phyloP scores from a whole-genome alignment of 2,888 invertebrate genomes.

The Trachelus troglodyta region DNA sequence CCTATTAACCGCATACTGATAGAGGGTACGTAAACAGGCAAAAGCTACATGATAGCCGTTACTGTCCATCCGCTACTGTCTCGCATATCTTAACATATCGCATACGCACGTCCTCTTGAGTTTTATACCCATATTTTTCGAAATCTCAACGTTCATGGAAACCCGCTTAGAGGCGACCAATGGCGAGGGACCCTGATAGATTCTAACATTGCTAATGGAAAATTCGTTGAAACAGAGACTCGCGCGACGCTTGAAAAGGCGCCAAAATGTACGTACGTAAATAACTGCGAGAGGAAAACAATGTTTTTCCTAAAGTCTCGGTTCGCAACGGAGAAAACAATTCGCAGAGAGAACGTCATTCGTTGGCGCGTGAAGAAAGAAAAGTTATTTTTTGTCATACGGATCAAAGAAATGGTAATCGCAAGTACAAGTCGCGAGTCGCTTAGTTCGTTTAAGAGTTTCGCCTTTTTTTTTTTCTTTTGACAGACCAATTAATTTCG shows the following conservation, averaged over 20 bases:
- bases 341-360: neutral
- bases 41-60: neutral
- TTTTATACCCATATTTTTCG: neutral
- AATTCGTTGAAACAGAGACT: neutral
- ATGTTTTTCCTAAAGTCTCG: constrained; percentile 18
- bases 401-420: neutral
- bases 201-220: neutral
- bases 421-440: neutral
- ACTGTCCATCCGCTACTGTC: neutral
- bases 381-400: neutral
- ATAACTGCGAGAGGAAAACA: constrained; percentile 25
- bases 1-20: constrained; percentile 7
- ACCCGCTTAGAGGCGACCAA: neutral
- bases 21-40: constrained; percentile 2
- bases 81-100: neutral
- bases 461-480: neutral
- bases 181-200: neutral
- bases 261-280: constrained; percentile 31
- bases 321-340: neutral
- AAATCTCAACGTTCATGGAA: neutral
- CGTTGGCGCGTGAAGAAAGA: constrained; percentile 12
- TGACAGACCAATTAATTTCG: neutral
- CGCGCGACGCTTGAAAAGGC: constrained; percentile 26
- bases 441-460: neutral
- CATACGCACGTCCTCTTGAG: neutral